phyloP scores from a whole-genome alignment of 2,888 invertebrate genomes.

The Plutella xylostella region DNA sequence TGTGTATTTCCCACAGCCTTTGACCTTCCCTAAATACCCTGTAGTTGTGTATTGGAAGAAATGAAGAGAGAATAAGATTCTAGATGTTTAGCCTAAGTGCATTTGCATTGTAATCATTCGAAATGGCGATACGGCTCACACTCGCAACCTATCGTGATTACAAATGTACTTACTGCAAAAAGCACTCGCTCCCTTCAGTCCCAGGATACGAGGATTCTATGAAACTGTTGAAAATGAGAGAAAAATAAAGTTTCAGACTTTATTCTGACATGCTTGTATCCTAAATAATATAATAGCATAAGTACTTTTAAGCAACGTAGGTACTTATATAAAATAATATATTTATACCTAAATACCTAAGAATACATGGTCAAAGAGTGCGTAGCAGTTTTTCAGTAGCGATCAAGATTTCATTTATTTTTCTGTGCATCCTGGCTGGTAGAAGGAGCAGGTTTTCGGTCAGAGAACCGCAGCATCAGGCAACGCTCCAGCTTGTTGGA shows the following conservation, averaged over 20 bases:
- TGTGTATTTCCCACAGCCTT: conserved; percentile 49
- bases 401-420: neutral
- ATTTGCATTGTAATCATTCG: too few species aligned
- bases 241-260: conserved; percentile 24
- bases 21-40: conserved; percentile 52
- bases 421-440: neutral
- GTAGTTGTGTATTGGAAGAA: conserved; percentile 36
- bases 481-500: conserved; percentile 58
- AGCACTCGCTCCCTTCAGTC: neutral
- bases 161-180: neutral
- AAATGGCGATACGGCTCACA: too few species aligned
- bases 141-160: too few species aligned
- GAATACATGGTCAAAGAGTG: too few species aligned
- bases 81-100: too few species aligned
- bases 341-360: too few species aligned
- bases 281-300: conserved; percentile 2
- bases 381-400: too few species aligned
- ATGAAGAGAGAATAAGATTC: too few species aligned
- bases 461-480: conserved; percentile 49
- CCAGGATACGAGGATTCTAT: neutral
- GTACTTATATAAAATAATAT: too few species aligned
- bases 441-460: conserved; percentile 28
- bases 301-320: too few species aligned
- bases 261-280: conserved; percentile 32
- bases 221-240: too few species aligned